Evolutionary conservation across 2,113 vertebrate species (phyloP).

Genomic region (Hiodon alosoides): DNA sequence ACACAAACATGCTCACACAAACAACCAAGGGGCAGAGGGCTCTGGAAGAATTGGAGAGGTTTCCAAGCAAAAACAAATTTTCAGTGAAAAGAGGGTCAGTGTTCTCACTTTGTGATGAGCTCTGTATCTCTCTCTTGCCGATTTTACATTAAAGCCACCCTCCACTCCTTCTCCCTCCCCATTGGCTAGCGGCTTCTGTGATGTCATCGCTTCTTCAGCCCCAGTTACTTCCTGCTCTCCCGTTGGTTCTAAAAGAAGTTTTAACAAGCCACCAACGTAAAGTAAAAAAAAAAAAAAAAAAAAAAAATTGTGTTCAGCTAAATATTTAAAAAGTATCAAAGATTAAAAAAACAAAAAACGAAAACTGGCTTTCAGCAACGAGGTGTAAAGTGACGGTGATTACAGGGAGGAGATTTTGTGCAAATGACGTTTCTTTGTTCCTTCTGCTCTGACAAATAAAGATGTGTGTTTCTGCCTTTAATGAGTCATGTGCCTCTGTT

Average conservation of each 20-base stretch:
- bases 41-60: conserved; percentile 1
- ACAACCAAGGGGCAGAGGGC: background rate
- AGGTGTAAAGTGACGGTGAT: conserved; percentile 41
- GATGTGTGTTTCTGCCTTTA: conserved; percentile 50
- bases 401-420: conserved; percentile 45
- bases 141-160: conserved; percentile 16
- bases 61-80: background rate
- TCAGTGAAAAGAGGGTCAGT: background rate
- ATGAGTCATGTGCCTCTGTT: conserved; percentile 8
- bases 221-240: conserved; percentile 17
- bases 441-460: conserved; percentile 66
- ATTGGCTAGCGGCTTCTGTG: conserved; percentile 38
- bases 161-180: conserved; percentile 26
- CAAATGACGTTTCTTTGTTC: conserved; percentile 57
- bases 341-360: conserved; percentile 30
- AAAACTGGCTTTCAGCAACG: conserved; percentile 33
- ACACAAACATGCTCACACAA: conserved; percentile 31
- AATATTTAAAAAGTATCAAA: conserved; percentile 37
- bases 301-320: conserved; percentile 17
- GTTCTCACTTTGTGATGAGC: background rate
- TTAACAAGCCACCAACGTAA: conserved; percentile 16
- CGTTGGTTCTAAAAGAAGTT: conserved; percentile 30
- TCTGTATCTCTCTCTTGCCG: background rate
- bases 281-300: conserved; percentile 28
- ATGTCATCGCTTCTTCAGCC: conserved; percentile 39